Base-by-base conservation (phyloP, 2,888 invertebrate genomes). In the Rugalucina vietnamica region DNA sequence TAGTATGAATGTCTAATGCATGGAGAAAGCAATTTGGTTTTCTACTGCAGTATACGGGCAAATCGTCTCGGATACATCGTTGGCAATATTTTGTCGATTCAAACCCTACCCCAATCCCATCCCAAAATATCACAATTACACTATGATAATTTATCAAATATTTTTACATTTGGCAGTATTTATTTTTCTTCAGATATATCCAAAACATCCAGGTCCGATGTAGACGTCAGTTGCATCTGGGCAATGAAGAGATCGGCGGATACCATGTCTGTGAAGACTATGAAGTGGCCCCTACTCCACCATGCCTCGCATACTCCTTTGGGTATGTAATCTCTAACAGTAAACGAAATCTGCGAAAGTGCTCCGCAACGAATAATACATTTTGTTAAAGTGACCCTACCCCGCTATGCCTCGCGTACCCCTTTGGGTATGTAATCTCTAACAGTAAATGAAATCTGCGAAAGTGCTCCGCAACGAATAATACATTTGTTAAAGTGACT, bases 261-360 rank as follows among this genome's bases (percentile, higher is more conserved):
- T 70, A 70, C 24, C 37, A 70, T 39, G 36, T 70, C n/a, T 70
- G 70, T n/a, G 70, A 70, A 36, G 70, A 70, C 29, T 36, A 32
- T 2, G 70, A 70, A n/a, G 70, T 70, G 5, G 39, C 37, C 14
- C 70, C 70, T 34, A 29, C 12, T n/a, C 34, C 32, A n/a, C 70
- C 70, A 1, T 70, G 70, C 36, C 37, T 49, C 14, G 50, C 50
- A n/a, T 49, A 49, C 50, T 49, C 50, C 14, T 49, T 49, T 49
- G 50, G 50, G 50, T 49, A 49, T n/a, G n/a, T n/a, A n/a, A n/a
- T n/a, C n/a, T n/a, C n/a, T n/a, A n/a, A n/a, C n/a, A n/a, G n/a
- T n/a, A n/a, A n/a, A n/a, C n/a, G n/a, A n/a, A n/a, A n/a, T n/a
- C n/a, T n/a, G n/a, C n/a, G n/a, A n/a, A n/a, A n/a, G n/a, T n/a